A percentile compares a stretch with the other conserved stretches of the same genome.
Evolutionary conservation across 2,888 invertebrate species (phyloP).

Genomic region (Cynaeus angustus): DNA sequence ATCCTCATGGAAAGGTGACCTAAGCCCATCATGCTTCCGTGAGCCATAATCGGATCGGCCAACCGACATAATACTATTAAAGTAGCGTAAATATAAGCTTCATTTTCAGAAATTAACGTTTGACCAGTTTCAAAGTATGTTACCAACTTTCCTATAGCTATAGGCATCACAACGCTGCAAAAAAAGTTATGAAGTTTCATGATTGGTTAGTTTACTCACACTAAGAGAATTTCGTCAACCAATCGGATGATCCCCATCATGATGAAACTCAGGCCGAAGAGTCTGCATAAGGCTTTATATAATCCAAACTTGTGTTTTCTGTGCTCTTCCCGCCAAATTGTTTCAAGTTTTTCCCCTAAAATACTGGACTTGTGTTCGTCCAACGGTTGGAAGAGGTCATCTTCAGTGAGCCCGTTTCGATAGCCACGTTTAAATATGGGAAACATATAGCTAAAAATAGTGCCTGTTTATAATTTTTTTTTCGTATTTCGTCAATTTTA

Average conservation of each 20-base stretch:
- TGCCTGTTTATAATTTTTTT: not conserved
- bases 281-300: constrained; percentile 63
- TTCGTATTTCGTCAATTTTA: not conserved
- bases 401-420: constrained; percentile 79
- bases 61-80: constrained; percentile 75
- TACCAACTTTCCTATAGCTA: constrained; percentile 78
- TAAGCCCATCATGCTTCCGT: constrained; percentile 92
- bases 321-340: constrained; percentile 69
- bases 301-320: constrained; percentile 64
- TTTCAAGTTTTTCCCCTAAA: constrained; percentile 79
- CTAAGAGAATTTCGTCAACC: constrained; percentile 64
- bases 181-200: not conserved
- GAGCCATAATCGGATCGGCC: constrained; percentile 63
- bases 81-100: constrained; percentile 85
- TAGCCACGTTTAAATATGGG: constrained; percentile 83
- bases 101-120: constrained; percentile 64
- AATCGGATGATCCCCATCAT: constrained; percentile 64
- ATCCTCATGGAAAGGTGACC: constrained; percentile 90
- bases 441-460: constrained; percentile 80
- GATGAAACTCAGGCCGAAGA: constrained; percentile 64
- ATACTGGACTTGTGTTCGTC: constrained; percentile 79
- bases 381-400: constrained; percentile 82
- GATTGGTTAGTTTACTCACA: constrained; percentile 63
- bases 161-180: constrained; percentile 65
- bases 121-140: constrained; percentile 75